A percentile compares a stretch with the other conserved stretches of the same genome.
Conservation (phyloP, 2,113 vertebrate genomes). For the Mola mola region DNA sequence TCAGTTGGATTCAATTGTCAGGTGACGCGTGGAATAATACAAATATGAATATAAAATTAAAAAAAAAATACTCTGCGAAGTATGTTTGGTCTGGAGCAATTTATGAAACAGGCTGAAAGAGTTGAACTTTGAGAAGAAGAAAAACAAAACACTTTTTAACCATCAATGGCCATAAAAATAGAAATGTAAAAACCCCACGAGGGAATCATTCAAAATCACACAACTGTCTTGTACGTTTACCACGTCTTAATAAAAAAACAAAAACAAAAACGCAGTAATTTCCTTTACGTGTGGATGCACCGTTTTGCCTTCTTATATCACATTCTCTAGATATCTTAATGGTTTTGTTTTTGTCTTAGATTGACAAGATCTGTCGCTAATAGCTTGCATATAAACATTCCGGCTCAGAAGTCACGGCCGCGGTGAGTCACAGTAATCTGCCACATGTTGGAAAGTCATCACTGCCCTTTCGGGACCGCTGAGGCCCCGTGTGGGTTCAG, state of each 20-base stretch:
- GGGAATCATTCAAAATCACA: conserved; percentile 7
- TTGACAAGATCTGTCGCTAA: conserved; percentile 39
- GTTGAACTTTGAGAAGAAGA: background rate
- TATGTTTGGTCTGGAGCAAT: background rate
- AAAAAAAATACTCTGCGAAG: too few species aligned
- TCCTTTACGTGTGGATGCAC: background rate
- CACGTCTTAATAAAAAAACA: too few species aligned
- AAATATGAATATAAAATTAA: too few species aligned
- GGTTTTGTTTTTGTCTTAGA: conserved; percentile 3
- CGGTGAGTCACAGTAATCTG: conserved; percentile 57
- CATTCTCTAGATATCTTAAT: conserved; percentile 11
- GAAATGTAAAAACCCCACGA: background rate
- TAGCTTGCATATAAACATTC: conserved; percentile 32
- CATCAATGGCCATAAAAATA: conserved; percentile 26
- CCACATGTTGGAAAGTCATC: conserved; percentile 65
- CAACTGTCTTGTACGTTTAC: background rate
- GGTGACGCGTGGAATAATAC: too few species aligned
- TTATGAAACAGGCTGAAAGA: conserved; percentile 5
- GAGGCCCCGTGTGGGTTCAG: conserved; percentile 73
- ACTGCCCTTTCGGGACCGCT: conserved; percentile 65
- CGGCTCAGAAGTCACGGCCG: conserved; percentile 49
- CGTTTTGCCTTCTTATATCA: background rate
- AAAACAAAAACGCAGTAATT: conserved; percentile 23
- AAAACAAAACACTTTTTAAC: background rate
- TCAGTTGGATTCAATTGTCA: too few species aligned